phyloP scores from a whole-genome alignment of 2,888 invertebrate genomes.

The Erebia epiphron region DNA sequence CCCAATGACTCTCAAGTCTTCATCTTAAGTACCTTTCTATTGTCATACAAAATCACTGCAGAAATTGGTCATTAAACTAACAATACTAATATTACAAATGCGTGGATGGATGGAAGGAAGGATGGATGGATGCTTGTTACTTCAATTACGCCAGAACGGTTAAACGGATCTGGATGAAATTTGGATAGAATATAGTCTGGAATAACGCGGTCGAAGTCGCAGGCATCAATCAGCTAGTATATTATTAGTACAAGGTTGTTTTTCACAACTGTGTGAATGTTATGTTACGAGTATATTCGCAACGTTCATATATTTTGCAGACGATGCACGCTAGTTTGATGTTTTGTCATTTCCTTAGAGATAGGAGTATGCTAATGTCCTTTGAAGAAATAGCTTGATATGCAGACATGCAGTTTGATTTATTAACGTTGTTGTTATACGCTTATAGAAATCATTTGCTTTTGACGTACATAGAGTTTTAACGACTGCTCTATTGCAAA shows the following conservation, averaged over 20 bases:
- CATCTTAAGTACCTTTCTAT: no score
- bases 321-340: conserved; percentile 32
- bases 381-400: conserved; percentile 18
- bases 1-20: no score
- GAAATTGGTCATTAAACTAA: no score
- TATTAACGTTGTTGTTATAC: conserved; percentile 13
- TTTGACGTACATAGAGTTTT: background rate
- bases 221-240: background rate
- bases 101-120: no score
- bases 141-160: no score
- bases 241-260: background rate
- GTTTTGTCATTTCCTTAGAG: conserved; percentile 38
- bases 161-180: no score
- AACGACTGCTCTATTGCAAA: background rate
- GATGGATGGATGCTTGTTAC: no score
- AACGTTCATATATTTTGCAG: conserved; percentile 12
- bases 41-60: no score
- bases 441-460: conserved; percentile 8
- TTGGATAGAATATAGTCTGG: no score
- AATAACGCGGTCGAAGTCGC: no score
- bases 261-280: background rate
- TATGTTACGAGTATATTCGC: background rate
- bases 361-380: conserved; percentile 33
- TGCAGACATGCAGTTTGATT: conserved; percentile 28
- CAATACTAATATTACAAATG: no score